These are phyloP conservation scores for Eretmochelys imbricata DNA, from an alignment of 2,113 vertebrate species.

Conservation along the genomic window DNA sequence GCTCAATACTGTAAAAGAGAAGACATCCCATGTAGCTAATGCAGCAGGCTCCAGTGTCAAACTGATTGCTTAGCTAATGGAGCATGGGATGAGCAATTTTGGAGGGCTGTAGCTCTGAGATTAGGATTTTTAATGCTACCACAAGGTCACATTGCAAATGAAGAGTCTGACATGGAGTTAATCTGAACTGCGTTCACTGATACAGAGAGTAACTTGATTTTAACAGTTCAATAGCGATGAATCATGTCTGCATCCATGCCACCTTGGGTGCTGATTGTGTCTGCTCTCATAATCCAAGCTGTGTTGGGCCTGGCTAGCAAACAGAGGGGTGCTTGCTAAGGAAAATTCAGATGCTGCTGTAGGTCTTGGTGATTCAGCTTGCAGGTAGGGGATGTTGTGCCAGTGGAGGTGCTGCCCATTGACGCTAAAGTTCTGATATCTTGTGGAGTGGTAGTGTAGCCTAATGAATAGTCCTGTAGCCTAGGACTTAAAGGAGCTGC, in stretches of 20 bases:
- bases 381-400: too few relatives aligned
- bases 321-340: not conserved
- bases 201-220: not conserved
- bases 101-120: accelerated
- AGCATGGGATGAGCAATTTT: not conserved
- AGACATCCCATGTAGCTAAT: not conserved
- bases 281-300: not conserved
- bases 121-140: not conserved
- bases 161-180: not conserved
- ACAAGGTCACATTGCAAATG: not conserved
- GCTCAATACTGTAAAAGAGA: not conserved
- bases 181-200: not conserved
- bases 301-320: not conserved
- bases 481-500: not conserved
- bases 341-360: not conserved
- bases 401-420: too few relatives aligned
- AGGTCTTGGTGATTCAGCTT: not conserved
- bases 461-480: not conserved
- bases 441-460: not conserved
- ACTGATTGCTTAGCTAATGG: not conserved
- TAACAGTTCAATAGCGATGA: not conserved
- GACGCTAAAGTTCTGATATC: not conserved
- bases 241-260: not conserved
- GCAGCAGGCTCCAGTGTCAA: not conserved
- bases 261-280: not conserved